These are phyloP conservation scores for Psittacus erithacus DNA, from an alignment of 2,113 vertebrate genomes.

Conservation along the genomic window DNA sequence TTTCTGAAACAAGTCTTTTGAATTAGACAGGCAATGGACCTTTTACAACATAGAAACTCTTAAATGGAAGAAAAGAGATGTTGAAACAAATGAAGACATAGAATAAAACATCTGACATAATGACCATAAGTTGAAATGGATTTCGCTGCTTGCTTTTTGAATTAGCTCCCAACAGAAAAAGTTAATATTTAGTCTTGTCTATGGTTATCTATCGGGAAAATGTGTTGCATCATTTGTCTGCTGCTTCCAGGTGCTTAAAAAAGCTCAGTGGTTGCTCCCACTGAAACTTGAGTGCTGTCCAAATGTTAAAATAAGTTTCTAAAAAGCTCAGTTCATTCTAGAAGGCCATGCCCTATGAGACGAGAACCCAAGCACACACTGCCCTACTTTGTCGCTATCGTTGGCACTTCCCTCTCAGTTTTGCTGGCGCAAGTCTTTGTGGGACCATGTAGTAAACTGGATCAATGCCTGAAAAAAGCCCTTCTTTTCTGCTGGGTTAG, in stretches of 20 bases:
- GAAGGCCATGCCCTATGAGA: conserved; percentile 58
- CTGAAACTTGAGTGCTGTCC: conserved; percentile 50
- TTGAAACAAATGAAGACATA: conserved; percentile 6
- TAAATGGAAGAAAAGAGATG: background rate
- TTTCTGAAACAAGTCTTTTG: background rate
- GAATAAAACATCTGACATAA: conserved; percentile 16
- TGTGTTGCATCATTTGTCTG: conserved; percentile 65
- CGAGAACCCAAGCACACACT: conserved; percentile 33
- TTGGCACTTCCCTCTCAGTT: background rate
- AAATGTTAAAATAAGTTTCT: conserved; percentile 59
- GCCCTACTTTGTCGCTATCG: conserved; percentile 23
- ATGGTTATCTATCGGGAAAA: conserved; percentile 65
- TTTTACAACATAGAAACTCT: background rate
- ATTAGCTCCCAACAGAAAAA: conserved; percentile 46
- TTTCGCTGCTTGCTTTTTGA: conserved; percentile 48
- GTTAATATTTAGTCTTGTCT: conserved; percentile 69
- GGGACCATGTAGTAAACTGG: background rate
- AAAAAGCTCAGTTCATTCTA: conserved; percentile 36
- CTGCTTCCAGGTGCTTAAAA: conserved; percentile 77
- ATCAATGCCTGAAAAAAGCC: background rate
- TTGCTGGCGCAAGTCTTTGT: conserved; percentile 25
- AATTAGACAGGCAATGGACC: background rate
- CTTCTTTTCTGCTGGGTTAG: background rate
- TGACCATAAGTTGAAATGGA: background rate
- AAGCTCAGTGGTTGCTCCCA: conserved; percentile 57